These are phyloP conservation scores for Stichopus chloronotus DNA, from an alignment of 35 echinoderm and acorn worm genomes.

Conservation along the genomic window DNA sequence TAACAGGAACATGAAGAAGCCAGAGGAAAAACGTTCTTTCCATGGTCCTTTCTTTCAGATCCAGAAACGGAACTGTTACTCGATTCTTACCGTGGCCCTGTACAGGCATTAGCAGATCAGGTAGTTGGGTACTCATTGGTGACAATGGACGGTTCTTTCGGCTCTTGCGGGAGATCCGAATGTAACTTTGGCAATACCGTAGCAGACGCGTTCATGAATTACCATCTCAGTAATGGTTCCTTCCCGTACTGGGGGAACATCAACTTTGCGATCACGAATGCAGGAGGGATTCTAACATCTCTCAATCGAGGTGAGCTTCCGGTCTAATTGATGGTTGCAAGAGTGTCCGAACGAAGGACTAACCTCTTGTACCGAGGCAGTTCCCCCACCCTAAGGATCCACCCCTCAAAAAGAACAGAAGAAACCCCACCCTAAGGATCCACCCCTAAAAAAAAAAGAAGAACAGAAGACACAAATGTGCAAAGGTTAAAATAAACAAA, in stretches of 20 bases:
- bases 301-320: slow-evolving; percentile 56
- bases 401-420: too few relatives aligned
- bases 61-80: slow-evolving; percentile 38
- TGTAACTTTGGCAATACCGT: slow-evolving; percentile 89
- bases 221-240: slow-evolving; percentile 6
- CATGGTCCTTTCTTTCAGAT: slow-evolving; percentile 50
- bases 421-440: too few relatives aligned
- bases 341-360: too few relatives aligned
- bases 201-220: slow-evolving; percentile 73
- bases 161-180: slow-evolving; percentile 61
- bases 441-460: too few relatives aligned
- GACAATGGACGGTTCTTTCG: slow-evolving; percentile 52
- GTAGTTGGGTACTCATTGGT: slow-evolving; percentile 64
- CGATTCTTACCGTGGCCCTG: slow-evolving; percentile 41
- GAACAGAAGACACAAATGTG: too few relatives aligned
- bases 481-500: too few relatives aligned
- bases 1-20: too few relatives aligned
- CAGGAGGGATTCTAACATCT: slow-evolving; percentile 55
- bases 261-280: slow-evolving; percentile 69
- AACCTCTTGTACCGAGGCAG: too few relatives aligned
- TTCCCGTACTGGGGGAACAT: slow-evolving; percentile 60
- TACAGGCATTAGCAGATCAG: slow-evolving; percentile 52
- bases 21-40: neutral
- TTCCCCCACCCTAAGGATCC: too few relatives aligned
- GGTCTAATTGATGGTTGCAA: too few relatives aligned